Conservation (phyloP, 2,888 invertebrate species). For the Tiliacea aurago region DNA sequence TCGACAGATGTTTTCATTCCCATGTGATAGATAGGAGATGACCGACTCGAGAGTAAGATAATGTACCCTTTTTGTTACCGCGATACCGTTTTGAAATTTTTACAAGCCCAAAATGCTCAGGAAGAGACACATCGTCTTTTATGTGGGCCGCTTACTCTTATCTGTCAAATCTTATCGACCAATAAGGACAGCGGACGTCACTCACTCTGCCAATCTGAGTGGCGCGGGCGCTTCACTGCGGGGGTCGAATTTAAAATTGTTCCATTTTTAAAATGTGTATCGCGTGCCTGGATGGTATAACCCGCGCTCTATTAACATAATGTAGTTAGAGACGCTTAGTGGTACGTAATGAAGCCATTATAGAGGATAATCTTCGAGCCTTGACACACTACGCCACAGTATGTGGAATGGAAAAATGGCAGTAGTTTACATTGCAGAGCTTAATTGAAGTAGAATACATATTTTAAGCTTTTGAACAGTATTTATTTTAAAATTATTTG, state of each 20-base stretch:
- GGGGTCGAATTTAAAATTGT: conserved; percentile 86
- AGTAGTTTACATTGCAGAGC: conserved; percentile 17
- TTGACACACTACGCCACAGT: conserved; percentile 60
- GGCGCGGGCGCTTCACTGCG: conserved; percentile 83
- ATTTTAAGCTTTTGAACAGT: background rate
- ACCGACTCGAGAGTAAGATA: conserved; percentile 73
- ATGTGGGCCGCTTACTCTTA: conserved; percentile 86
- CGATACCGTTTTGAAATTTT: conserved; percentile 85
- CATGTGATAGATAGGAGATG: conserved; percentile 84
- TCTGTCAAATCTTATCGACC: conserved; percentile 90
- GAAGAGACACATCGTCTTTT: conserved; percentile 86
- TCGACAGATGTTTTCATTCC: conserved; percentile 89
- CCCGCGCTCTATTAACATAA: conserved; percentile 80
- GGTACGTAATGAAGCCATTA: conserved; percentile 83
- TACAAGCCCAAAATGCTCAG: conserved; percentile 83
- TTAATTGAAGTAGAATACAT: conserved; percentile 13
- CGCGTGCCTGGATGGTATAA: conserved; percentile 86
- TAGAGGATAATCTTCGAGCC: conserved; percentile 60
- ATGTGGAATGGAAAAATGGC: conserved; percentile 50
- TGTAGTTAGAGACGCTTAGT: conserved; percentile 69
- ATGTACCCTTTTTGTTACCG: conserved; percentile 79
- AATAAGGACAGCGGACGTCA: conserved; percentile 90
- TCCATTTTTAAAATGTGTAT: conserved; percentile 82
- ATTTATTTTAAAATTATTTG: too few relatives aligned
- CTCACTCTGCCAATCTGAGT: conserved; percentile 88